Base-by-base conservation (phyloP, 2,888 invertebrate genomes). In the Tromatobia lineatoria region DNA sequence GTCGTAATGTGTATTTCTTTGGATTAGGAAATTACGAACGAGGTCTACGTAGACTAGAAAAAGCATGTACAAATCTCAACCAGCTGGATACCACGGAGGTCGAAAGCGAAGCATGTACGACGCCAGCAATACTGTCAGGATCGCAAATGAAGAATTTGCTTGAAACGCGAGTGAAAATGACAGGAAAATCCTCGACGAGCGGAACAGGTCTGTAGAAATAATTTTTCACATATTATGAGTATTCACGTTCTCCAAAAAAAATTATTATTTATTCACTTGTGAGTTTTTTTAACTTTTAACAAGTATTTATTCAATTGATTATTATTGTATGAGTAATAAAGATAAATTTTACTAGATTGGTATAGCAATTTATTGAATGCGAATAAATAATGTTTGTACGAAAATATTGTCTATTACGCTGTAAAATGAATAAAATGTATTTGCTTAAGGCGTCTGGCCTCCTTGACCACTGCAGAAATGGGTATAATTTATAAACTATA, bases 1-100 rank as follows among this genome's bases (percentile, higher is more conserved):
- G 45, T 45, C 45, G 45, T 45, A 45, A 45, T 45, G 45, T 45
- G 45, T 45, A 45, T 45, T 45, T 45, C 45, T 45, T 45, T 45
- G 45, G 45, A 45, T 45, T 45, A 45, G 45, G 45, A 45, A 45
- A 45, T 45, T 45, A 45, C 45, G 45, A 45, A 45, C 45, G 45
- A 45, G 45, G 45, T 45, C 29, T 29, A 29, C 29, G 29, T 29
- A 29, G 29, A 29, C 29, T 29, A 29, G 29, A 29, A 29, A 29
- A 29, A 29, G 29, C 45, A 45, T 45, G 45, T 45, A 45, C 45
- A 45, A 45, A 45, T 45, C 45, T 45, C 45, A 45, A 45, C 45
- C 45, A 45, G 45, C 45, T 45, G 45, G 45, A 45, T 45, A 45
- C 45, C 45, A 45, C 45, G 45, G 45, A 45, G 45, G 45, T 45